These are phyloP conservation scores for Dynastes hyllus DNA, from an alignment of 2,888 invertebrate species.

Conservation along the genomic window DNA sequence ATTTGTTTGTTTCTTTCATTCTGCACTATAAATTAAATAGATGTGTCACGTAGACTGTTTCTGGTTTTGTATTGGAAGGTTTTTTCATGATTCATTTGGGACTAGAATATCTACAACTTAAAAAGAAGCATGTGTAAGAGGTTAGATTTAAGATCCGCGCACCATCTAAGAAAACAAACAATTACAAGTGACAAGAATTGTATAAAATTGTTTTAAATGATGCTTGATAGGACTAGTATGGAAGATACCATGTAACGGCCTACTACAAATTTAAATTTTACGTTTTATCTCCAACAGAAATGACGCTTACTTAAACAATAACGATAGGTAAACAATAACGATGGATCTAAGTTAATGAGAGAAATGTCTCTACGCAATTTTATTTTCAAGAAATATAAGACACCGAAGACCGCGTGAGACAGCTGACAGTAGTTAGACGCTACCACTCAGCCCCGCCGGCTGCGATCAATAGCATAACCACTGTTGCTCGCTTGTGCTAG, in stretches of 20 bases:
- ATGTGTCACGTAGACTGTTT: conserved; percentile 25
- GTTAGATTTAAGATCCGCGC: conserved; percentile 16
- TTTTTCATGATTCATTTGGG: background rate
- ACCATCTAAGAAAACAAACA: conserved; percentile 13
- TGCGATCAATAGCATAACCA: conserved; percentile 59
- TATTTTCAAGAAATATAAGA: background rate
- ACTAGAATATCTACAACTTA: background rate
- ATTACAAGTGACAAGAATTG: background rate
- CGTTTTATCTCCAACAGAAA: conserved; percentile 51
- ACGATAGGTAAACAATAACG: conserved; percentile 12
- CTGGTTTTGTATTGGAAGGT: background rate
- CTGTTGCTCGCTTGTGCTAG: conserved; percentile 59
- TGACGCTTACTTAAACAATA: conserved; percentile 49
- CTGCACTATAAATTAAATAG: conserved; percentile 1
- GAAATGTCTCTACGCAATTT: background rate
- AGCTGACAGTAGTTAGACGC: conserved; percentile 53
- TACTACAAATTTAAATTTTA: conserved; percentile 23
- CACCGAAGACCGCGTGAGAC: conserved; percentile 44
- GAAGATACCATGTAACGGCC: conserved; percentile 22
- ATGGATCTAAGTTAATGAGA: background rate
- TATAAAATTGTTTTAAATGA: conserved; percentile 3
- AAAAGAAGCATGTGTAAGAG: conserved; percentile 35
- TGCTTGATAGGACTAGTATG: conserved; percentile 26
- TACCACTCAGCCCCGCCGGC: conserved; percentile 51
- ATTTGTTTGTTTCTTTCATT: conserved; percentile 20